Evolutionary conservation across 1,140 invertebrate species (phyloP).

Genomic region (Papilio dardanus): DNA sequence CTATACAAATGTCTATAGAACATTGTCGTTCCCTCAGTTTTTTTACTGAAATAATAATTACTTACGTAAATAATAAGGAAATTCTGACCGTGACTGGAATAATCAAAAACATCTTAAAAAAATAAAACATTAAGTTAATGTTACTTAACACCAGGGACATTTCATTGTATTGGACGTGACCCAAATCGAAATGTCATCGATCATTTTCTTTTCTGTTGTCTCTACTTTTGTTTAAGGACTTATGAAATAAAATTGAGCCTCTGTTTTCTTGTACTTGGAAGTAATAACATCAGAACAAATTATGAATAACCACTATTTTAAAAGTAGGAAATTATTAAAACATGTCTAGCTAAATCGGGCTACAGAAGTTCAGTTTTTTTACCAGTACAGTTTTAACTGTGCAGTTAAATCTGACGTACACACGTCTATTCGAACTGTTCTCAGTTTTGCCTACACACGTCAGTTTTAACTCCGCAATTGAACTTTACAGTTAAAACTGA

Average conservation of each 20-base stretch:
- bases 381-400: too few relatives aligned
- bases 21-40: background rate
- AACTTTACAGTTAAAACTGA: too few relatives aligned
- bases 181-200: conserved; percentile 19
- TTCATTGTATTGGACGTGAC: conserved; percentile 10
- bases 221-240: background rate
- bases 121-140: background rate
- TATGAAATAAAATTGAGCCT: background rate
- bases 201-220: conserved; percentile 14
- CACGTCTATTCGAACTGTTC: too few relatives aligned
- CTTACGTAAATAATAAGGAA: background rate
- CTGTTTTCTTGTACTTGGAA: background rate
- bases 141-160: background rate
- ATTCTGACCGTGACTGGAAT: background rate
- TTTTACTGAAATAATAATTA: background rate
- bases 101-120: background rate
- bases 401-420: too few relatives aligned
- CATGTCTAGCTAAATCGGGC: too few relatives aligned
- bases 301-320: too few relatives aligned
- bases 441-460: too few relatives aligned
- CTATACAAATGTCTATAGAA: too few relatives aligned
- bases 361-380: too few relatives aligned
- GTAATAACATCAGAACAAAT: too few relatives aligned
- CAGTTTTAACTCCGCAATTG: too few relatives aligned
- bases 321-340: too few relatives aligned